Evolutionary conservation across 1,140 invertebrate genomes (phyloP).

Genomic region (Mya arenaria): DNA sequence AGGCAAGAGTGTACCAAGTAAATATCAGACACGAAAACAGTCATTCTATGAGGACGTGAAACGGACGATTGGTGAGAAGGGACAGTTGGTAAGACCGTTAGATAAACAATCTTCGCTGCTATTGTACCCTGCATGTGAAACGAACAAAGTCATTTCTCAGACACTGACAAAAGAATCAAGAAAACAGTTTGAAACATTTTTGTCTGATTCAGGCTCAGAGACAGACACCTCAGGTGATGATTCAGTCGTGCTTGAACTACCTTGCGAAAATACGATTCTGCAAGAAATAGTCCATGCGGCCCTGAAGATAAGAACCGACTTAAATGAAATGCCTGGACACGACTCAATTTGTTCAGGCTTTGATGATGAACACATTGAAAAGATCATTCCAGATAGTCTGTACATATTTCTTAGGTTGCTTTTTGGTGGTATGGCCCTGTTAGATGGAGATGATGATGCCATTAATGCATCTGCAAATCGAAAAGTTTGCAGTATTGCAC

Average conservation of each 20-base stretch:
- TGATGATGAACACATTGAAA: conserved; percentile 24
- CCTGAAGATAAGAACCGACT: neutral
- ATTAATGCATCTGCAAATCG: neutral
- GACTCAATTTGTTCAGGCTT: neutral
- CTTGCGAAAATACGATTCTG: neutral
- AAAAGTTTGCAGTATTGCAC: conserved; percentile 31
- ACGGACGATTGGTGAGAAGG: too few species aligned
- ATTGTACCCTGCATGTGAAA: too few species aligned
- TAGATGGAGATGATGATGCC: neutral
- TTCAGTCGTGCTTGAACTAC: neutral
- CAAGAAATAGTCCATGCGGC: conserved; percentile 8
- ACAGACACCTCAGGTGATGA: neutral
- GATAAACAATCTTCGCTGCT: too few species aligned
- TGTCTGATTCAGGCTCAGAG: neutral
- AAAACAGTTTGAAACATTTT: too few species aligned
- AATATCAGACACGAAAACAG: too few species aligned
- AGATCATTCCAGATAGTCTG: conserved; percentile 2
- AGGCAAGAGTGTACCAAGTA: too few species aligned
- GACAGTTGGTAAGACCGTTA: too few species aligned
- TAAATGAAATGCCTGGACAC: conserved; percentile 11
- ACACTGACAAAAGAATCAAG: too few species aligned
- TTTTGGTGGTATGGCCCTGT: neutral
- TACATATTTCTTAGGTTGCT: neutral
- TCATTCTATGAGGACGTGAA: too few species aligned
- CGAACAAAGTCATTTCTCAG: too few species aligned